These are phyloP conservation scores for Eristalis tenax DNA, from an alignment of 2,888 invertebrate species.

Conservation along the genomic window DNA sequence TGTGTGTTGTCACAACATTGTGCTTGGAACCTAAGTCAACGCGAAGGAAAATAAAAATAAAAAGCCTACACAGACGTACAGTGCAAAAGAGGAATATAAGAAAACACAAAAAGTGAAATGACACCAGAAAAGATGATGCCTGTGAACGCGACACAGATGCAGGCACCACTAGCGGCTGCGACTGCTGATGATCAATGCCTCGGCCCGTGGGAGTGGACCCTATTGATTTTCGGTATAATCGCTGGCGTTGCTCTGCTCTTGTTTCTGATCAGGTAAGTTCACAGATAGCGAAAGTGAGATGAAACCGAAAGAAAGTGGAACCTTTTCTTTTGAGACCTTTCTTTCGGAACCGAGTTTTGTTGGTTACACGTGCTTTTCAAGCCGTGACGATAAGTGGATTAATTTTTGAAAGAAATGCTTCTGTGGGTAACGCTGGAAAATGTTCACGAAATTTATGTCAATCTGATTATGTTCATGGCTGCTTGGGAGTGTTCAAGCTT, in stretches of 20 bases:
- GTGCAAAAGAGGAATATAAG: neutral
- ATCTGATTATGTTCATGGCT: neutral
- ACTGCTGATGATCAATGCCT: conserved; percentile 51
- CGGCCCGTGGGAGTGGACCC: conserved; percentile 59
- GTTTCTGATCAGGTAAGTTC: conserved; percentile 61
- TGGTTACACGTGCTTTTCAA: neutral
- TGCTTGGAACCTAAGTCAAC: conserved; percentile 2
- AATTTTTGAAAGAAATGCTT: neutral
- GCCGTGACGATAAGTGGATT: neutral
- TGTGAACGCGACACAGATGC: conserved; percentile 42
- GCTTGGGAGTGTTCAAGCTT: too few species aligned
- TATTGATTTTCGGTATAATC: conserved; percentile 56
- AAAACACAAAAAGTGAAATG: conserved; percentile 44
- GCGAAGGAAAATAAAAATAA: neutral
- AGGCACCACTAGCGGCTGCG: conserved; percentile 15
- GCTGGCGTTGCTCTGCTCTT: conserved; percentile 59
- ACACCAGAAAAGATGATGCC: conserved; percentile 25
- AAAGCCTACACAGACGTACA: conserved; percentile 7
- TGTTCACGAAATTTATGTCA: neutral
- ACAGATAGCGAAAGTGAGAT: conserved; percentile 48
- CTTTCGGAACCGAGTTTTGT: neutral
- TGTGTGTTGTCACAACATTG: neutral
- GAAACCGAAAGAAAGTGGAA: neutral
- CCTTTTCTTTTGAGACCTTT: neutral
- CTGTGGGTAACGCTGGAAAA: neutral